Conservation (phyloP, 2,113 vertebrate genomes). For the Eptesicus fuscus region DNA sequence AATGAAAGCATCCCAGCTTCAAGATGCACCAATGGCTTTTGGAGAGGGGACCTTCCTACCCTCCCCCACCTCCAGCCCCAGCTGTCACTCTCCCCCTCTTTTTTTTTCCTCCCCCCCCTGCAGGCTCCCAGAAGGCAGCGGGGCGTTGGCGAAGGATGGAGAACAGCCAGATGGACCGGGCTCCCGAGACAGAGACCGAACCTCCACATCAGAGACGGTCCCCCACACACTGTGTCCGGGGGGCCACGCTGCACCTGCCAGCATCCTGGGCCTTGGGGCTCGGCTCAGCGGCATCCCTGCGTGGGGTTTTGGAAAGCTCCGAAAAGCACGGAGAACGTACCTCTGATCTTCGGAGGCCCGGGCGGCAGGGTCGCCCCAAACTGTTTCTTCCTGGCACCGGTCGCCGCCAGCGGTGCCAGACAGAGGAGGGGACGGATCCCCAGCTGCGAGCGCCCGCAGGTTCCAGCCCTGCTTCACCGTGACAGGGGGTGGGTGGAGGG, state of each 20-base stretch:
- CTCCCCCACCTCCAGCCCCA: not conserved
- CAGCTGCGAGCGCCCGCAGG: not conserved
- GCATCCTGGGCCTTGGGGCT: not conserved
- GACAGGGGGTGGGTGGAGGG: not conserved
- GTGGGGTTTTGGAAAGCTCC: not conserved
- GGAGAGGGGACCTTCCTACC: not conserved
- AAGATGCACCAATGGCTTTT: not conserved
- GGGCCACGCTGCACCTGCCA: not conserved
- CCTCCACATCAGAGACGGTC: not conserved
- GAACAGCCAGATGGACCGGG: not conserved
- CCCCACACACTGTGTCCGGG: not conserved
- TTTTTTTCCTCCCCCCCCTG: not conserved
- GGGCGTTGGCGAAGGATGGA: constrained; percentile 8
- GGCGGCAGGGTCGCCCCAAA: not conserved
- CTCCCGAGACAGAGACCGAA: not conserved
- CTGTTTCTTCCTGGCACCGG: not conserved
- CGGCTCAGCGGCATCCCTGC: not conserved
- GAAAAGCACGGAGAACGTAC: rapidly evolving
- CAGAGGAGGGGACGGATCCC: not conserved
- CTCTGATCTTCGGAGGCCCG: not conserved
- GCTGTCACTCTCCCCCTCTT: constrained; percentile 17
- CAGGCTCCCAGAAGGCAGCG: not conserved
- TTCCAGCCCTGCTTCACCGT: not conserved
- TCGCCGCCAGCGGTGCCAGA: not conserved
- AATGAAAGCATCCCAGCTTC: not conserved